Percentiles rank a stretch among this genome's conserved stretches.
Evolutionary conservation across 2,797 vertebrate genomes (phyloP).

Genomic region (Eutrigla gurnardus): DNA sequence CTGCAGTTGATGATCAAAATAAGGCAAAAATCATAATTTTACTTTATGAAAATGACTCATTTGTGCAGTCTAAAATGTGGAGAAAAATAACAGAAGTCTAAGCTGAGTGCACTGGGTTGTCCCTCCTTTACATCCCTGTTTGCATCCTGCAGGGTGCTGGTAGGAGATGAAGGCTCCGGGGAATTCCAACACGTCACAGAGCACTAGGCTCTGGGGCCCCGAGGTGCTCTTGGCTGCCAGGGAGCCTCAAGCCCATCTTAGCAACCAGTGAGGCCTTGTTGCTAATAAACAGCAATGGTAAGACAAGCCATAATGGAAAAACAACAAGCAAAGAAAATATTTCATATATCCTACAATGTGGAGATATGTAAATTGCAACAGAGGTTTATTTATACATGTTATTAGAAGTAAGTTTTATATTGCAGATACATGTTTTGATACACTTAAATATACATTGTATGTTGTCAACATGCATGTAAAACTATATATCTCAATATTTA

Average conservation of each 20-base stretch:
- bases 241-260: constrained; percentile 65
- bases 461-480: not conserved
- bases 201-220: constrained; percentile 62
- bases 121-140: constrained; percentile 50
- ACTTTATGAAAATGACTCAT: not conserved
- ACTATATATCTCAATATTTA: not conserved
- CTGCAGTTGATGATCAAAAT: not conserved
- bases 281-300: constrained; percentile 59
- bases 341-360: not conserved
- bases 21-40: not conserved
- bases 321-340: constrained; percentile 58
- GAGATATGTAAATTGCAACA: not conserved
- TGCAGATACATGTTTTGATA: not conserved
- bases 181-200: constrained; percentile 72
- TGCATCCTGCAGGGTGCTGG: constrained; percentile 55
- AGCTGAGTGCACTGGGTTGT: constrained; percentile 24
- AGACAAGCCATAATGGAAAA: constrained; percentile 27
- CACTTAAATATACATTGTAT: not conserved
- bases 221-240: constrained; percentile 58
- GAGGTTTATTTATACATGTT: not conserved
- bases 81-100: not conserved
- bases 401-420: not conserved
- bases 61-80: not conserved
- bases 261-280: constrained; percentile 66
- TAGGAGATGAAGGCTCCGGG: constrained; percentile 56